phyloP scores from a whole-genome alignment of 2,113 vertebrate species.

The Canis aureus region DNA sequence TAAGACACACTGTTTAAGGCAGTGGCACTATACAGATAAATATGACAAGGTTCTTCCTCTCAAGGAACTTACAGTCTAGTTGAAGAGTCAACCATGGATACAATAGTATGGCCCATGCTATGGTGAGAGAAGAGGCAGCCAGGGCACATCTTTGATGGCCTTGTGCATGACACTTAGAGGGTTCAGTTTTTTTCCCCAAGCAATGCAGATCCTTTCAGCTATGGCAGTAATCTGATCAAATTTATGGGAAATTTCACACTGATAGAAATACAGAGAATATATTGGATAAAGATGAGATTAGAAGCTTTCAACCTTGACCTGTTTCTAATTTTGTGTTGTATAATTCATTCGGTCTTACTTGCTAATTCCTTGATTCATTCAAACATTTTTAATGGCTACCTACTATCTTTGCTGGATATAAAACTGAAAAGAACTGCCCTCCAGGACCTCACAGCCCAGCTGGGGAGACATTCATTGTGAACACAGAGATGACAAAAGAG shows the following conservation, averaged over 20 bases:
- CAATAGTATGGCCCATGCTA: not conserved
- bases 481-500: not conserved
- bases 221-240: not conserved
- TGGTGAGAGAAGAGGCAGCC: not conserved
- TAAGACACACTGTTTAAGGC: not conserved
- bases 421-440: constrained; percentile 13
- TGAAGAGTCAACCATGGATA: not conserved
- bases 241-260: constrained; percentile 2
- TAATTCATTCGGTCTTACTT: not conserved
- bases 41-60: not conserved
- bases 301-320: not conserved
- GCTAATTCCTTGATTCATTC: not conserved
- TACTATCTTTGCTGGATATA: constrained; percentile 26
- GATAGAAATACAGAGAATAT: not conserved
- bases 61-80: not conserved
- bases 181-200: not conserved
- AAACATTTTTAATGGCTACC: not conserved
- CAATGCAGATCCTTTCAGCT: not conserved
- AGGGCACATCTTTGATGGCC: not conserved
- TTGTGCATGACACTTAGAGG: not conserved
- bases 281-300: constrained; percentile 40
- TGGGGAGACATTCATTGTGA: not conserved
- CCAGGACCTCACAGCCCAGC: not conserved
- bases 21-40: not conserved
- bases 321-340: not conserved